Evolutionary conservation across 2,888 invertebrate species (phyloP).

Genomic region (Phoenoteleia sp.): DNA sequence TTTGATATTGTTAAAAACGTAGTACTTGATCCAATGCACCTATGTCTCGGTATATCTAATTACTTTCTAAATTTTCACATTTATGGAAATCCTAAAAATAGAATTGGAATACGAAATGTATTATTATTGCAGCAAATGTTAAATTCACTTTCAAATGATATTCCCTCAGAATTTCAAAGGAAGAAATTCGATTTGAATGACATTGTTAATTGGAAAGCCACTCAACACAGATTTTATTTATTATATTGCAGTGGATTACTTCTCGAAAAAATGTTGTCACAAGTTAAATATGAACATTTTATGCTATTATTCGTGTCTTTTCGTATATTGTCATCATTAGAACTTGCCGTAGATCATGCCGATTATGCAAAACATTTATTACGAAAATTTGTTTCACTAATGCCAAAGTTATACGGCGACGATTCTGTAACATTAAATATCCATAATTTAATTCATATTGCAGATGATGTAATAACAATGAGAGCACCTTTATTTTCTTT

Average conservation of each 20-base stretch:
- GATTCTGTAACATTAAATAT: constrained; percentile 11
- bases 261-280: neutral
- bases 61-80: neutral
- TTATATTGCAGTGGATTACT: constrained; percentile 13
- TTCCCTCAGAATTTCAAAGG: constrained; percentile 15
- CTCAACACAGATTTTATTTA: constrained; percentile 20
- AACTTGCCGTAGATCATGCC: neutral
- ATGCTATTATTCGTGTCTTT: constrained; percentile 33
- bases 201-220: constrained; percentile 18
- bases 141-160: neutral
- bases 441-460: no score
- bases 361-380: constrained; percentile 17
- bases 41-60: constrained; percentile 30
- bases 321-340: constrained; percentile 2
- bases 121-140: neutral
- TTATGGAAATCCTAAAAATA: neutral
- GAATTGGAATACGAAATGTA: neutral
- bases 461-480: neutral
- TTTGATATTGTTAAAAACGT: constrained; percentile 38
- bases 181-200: neutral
- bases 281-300: constrained; percentile 33
- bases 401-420: constrained; percentile 24
- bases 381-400: constrained; percentile 12
- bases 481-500: constrained; percentile 4
- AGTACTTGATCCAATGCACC: constrained; percentile 53